phyloP scores from a whole-genome alignment of 1,140 invertebrate species.

The Bombyx mandarina region DNA sequence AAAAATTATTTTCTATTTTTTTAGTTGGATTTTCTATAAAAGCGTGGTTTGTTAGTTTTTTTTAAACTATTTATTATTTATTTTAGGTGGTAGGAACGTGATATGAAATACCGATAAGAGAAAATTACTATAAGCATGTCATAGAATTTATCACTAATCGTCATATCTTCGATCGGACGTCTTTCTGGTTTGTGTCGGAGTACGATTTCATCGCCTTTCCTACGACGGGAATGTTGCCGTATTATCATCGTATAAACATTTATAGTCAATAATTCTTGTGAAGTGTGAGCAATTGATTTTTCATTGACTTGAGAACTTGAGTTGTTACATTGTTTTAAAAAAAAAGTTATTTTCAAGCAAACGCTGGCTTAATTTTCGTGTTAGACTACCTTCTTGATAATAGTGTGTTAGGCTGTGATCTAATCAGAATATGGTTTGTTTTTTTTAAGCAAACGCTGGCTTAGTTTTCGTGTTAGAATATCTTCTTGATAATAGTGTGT shows the following conservation, averaged over 20 bases:
- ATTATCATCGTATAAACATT: slow-evolving; percentile 9
- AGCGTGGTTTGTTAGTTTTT: too few relatives aligned
- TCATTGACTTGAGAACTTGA: neutral
- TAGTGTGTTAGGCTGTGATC: too few relatives aligned
- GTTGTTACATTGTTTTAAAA: neutral
- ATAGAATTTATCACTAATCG: too few relatives aligned
- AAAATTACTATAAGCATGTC: too few relatives aligned
- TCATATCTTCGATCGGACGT: neutral
- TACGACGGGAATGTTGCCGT: slow-evolving; percentile 11
- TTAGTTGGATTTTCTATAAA: too few relatives aligned
- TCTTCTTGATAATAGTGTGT: neutral
- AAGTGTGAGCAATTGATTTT: neutral
- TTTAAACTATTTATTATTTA: too few relatives aligned
- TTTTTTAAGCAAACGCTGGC: neutral
- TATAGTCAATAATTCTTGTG: too few relatives aligned
- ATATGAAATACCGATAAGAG: too few relatives aligned
- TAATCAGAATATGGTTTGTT: too few relatives aligned
- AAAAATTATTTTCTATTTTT: too few relatives aligned
- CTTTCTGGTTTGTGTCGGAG: slow-evolving; percentile 12
- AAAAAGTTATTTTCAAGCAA: neutral
- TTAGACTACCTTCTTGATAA: neutral
- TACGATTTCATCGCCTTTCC: slow-evolving; percentile 21
- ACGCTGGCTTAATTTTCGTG: neutral
- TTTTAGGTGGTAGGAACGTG: too few relatives aligned
- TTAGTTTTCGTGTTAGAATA: neutral